phyloP scores from a whole-genome alignment of 2,797 vertebrate genomes.

The Galagoides demidoff region DNA sequence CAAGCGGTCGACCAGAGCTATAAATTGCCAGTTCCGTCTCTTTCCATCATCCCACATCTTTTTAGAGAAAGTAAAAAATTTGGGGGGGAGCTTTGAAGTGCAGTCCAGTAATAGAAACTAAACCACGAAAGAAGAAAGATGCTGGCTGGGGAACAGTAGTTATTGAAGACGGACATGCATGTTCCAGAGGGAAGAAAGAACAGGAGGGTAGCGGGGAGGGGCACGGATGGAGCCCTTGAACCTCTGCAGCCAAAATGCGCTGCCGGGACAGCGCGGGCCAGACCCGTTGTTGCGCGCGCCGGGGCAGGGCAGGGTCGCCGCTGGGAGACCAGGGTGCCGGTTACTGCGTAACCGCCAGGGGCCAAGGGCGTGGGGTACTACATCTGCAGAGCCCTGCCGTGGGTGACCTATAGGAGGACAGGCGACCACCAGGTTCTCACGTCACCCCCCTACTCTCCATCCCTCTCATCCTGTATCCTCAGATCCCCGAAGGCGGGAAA shows the following conservation, averaged over 20 bases:
- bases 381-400: too few relatives aligned
- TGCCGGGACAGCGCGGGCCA: fast-evolving
- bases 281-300: too few relatives aligned
- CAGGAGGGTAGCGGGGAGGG: background rate
- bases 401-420: fast-evolving
- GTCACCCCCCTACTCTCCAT: fast-evolving
- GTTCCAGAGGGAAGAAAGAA: background rate
- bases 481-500: background rate
- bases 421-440: fast-evolving
- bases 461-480: background rate
- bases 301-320: fast-evolving
- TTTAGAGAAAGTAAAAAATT: background rate
- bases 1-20: background rate
- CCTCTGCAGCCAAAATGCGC: background rate
- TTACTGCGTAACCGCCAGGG: background rate
- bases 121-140: background rate
- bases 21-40: fast-evolving
- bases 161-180: background rate
- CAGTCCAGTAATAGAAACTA: fast-evolving
- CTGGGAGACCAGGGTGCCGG: background rate
- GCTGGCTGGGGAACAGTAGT: background rate
- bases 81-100: background rate
- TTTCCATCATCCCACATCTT: background rate
- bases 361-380: fast-evolving
- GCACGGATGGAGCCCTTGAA: background rate